phyloP scores from a whole-genome alignment of 2,797 vertebrate species.

The Kryptolebias ocellatus region DNA sequence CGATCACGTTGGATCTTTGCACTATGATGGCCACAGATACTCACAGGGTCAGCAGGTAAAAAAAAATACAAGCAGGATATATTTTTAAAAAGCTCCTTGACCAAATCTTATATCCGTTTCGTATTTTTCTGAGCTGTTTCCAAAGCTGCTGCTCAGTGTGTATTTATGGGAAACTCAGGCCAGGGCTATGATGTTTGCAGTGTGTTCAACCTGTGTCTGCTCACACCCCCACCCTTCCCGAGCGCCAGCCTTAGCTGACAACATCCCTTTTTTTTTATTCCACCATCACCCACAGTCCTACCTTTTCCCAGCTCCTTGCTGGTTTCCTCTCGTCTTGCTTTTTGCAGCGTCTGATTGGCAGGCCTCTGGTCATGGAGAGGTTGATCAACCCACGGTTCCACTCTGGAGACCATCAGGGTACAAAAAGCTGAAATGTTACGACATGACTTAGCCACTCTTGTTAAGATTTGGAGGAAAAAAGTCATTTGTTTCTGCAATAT shows the following conservation, averaged over 20 bases:
- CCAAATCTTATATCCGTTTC: slow-evolving; percentile 42
- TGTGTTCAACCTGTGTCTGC: slow-evolving; percentile 65
- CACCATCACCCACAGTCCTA: slow-evolving; percentile 6
- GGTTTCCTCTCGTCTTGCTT: slow-evolving; percentile 51
- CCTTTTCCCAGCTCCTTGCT: slow-evolving; percentile 13
- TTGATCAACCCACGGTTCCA: neutral
- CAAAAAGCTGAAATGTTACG: neutral
- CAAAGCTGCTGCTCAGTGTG: slow-evolving; percentile 26
- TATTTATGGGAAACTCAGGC: slow-evolving; percentile 61
- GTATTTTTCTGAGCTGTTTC: slow-evolving; percentile 23
- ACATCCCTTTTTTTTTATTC: slow-evolving; percentile 12
- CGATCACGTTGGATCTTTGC: slow-evolving; percentile 41
- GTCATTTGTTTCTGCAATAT: too few relatives aligned
- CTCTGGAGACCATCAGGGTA: neutral
- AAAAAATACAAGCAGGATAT: slow-evolving; percentile 7
- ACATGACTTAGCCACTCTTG: too few relatives aligned
- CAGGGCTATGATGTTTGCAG: slow-evolving; percentile 65
- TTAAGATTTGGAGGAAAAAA: too few relatives aligned
- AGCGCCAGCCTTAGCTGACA: slow-evolving; percentile 42
- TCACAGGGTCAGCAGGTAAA: slow-evolving; percentile 6
- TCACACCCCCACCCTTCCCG: slow-evolving; percentile 38
- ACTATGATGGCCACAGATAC: slow-evolving; percentile 43
- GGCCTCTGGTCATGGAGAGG: slow-evolving; percentile 44
- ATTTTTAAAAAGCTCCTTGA: slow-evolving; percentile 10
- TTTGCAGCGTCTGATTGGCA: slow-evolving; percentile 32